phyloP scores from a whole-genome alignment of 2,888 invertebrate genomes.

The Epsilonema sp. region DNA sequence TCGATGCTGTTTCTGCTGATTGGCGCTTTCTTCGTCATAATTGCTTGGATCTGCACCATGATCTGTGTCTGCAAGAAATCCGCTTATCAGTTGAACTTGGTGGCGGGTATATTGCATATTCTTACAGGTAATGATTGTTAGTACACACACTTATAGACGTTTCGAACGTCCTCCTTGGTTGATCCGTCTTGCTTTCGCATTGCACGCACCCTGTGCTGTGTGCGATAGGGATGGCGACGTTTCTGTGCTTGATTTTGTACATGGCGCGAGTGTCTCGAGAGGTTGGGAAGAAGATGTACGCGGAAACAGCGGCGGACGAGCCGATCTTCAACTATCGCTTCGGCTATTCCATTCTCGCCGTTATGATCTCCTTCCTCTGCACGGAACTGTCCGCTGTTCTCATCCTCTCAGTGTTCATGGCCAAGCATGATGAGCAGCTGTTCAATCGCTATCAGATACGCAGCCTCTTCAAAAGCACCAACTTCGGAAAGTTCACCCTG shows the following conservation, averaged over 20 bases:
- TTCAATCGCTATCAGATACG: slow-evolving; percentile 2
- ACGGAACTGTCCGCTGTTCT: slow-evolving; percentile 4
- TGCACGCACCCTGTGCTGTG: no score
- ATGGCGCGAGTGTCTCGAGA: not conserved
- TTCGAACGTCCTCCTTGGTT: no score
- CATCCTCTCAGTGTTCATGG: slow-evolving; percentile 3
- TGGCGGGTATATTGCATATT: no score
- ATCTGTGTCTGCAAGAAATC: no score
- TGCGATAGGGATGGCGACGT: not conserved
- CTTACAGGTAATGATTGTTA: no score
- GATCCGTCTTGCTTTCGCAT: no score
- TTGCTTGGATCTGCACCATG: no score
- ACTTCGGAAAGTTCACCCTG: no score
- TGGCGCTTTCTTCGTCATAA: no score
- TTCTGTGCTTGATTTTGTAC: slow-evolving; percentile 4
- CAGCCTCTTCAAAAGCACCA: not conserved
- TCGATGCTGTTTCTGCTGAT: no score
- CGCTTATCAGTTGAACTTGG: no score
- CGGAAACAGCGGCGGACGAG: not conserved
- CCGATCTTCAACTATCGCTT: slow-evolving; percentile 4
- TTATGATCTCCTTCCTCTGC: slow-evolving; percentile 5
- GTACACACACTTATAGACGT: no score
- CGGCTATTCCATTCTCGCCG: slow-evolving; percentile 7
- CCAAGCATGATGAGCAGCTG: slow-evolving; percentile 6
- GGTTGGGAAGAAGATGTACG: slow-evolving; percentile 4